phyloP scores from a whole-genome alignment of 2,888 invertebrate genomes.

The Epinotia demarniana region DNA sequence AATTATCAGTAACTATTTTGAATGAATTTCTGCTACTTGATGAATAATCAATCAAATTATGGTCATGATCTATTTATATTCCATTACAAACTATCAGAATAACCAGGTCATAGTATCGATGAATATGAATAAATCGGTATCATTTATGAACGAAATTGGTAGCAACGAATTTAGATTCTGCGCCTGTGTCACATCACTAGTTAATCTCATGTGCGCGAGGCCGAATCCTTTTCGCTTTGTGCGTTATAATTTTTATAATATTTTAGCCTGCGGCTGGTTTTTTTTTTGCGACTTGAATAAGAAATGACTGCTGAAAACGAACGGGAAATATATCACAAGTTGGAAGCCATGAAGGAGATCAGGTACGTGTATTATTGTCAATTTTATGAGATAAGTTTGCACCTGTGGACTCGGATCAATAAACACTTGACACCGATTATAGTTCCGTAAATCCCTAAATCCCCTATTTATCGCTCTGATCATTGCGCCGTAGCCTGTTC shows the following conservation, averaged over 20 bases:
- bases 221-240: slow-evolving; percentile 51
- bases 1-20: neutral
- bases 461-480: slow-evolving; percentile 34
- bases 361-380: slow-evolving; percentile 81
- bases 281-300: slow-evolving; percentile 52
- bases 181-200: slow-evolving; percentile 45
- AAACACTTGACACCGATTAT: slow-evolving; percentile 67
- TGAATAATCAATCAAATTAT: neutral
- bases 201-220: slow-evolving; percentile 49
- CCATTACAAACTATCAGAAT: neutral
- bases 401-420: slow-evolving; percentile 83
- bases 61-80: neutral
- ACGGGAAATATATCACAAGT: slow-evolving; percentile 94
- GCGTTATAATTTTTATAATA: slow-evolving; percentile 57
- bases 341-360: slow-evolving; percentile 97
- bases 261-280: slow-evolving; percentile 41
- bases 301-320: slow-evolving; percentile 91
- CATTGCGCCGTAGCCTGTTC: slow-evolving; percentile 14
- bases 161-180: neutral
- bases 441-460: slow-evolving; percentile 40
- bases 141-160: neutral
- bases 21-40: neutral
- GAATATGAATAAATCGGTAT: neutral
- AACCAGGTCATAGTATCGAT: neutral
- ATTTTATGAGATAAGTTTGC: slow-evolving; percentile 61